Conservation (phyloP, 2,888 invertebrate genomes). For the Periphyllus acericola region DNA sequence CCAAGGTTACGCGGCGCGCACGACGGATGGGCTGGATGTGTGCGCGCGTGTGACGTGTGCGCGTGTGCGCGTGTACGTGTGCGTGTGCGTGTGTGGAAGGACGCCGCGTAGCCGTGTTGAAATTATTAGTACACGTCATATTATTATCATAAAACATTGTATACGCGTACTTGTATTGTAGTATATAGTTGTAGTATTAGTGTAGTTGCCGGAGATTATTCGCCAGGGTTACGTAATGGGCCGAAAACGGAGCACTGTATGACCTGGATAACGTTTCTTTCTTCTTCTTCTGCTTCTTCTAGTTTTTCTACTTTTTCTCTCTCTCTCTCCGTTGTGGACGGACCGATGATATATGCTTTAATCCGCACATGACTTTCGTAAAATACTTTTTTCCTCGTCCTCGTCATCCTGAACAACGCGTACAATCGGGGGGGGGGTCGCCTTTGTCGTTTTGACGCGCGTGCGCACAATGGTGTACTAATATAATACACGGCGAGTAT, state of each 20-base stretch:
- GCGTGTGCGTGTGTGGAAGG: neutral
- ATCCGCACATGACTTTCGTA: neutral
- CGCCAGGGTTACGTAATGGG: conserved; percentile 15
- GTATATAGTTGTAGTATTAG: too few relatives aligned
- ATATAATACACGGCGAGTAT: neutral
- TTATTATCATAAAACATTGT: too few relatives aligned
- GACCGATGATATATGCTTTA: neutral
- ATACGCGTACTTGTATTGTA: too few relatives aligned
- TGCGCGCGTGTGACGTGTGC: neutral
- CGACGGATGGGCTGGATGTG: neutral
- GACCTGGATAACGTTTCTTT: conserved; percentile 25
- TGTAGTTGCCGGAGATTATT: conserved; percentile 25
- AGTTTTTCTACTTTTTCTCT: neutral
- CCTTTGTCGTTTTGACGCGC: neutral
- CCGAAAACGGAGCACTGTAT: conserved; percentile 26
- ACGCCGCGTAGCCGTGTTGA: conserved; percentile 14
- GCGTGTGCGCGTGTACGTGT: neutral
- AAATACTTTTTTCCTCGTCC: neutral
- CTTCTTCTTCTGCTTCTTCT: neutral
- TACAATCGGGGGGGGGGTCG: neutral
- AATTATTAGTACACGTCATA: neutral
- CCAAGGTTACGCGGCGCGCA: conserved; percentile 36
- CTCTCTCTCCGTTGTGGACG: neutral
- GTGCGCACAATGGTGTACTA: neutral
- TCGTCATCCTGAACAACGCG: neutral